phyloP scores from a whole-genome alignment of 2,797 vertebrate genomes.

The Natrix natrix region DNA sequence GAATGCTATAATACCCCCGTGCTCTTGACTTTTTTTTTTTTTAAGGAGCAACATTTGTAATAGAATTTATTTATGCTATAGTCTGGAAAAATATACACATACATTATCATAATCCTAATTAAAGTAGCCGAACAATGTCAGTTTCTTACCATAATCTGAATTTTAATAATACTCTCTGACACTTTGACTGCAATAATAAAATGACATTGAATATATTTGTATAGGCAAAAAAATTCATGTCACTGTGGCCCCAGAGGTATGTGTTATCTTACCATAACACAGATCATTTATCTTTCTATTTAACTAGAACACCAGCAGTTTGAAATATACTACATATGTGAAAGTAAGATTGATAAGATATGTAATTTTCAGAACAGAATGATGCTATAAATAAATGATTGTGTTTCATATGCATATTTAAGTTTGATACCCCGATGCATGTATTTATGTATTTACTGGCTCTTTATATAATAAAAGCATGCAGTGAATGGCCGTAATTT shows the following conservation, averaged over 20 bases:
- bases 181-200: not conserved
- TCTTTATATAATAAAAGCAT: not conserved
- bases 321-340: not conserved
- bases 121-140: not conserved
- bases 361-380: not conserved
- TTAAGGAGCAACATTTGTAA: not conserved
- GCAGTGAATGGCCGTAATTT: not conserved
- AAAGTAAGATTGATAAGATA: constrained; percentile 20
- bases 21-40: not conserved
- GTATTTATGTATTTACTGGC: not conserved
- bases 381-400: not conserved
- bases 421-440: not conserved
- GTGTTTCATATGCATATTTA: not conserved
- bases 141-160: not conserved
- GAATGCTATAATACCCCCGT: not conserved
- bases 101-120: not conserved
- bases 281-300: not conserved
- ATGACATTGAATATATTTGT: not conserved
- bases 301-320: not conserved
- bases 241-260: not conserved
- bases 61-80: not conserved
- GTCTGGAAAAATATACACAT: not conserved
- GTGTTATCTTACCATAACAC: not conserved
- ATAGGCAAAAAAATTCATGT: constrained; percentile 19
- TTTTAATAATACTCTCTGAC: not conserved